Conservation (phyloP, 2,113 vertebrate species). For the Anolis sagrei region DNA sequence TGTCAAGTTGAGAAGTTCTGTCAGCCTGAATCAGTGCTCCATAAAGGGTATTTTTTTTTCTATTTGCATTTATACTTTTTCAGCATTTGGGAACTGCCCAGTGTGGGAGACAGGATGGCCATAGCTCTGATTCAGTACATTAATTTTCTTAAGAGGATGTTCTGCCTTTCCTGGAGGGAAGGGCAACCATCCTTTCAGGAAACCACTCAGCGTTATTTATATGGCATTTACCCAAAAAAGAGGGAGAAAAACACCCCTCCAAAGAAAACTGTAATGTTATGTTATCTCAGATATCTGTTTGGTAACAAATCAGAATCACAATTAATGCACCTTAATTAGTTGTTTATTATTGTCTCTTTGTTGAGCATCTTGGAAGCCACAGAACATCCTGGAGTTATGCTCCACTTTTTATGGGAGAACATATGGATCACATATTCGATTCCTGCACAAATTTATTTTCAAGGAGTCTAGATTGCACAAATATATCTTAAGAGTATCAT, state of each 20-base stretch:
- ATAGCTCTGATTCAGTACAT: background rate
- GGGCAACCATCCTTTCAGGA: conserved; percentile 39
- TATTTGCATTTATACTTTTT: background rate
- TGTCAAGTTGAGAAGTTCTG: background rate
- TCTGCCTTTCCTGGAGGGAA: conserved; percentile 20
- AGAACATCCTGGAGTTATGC: background rate
- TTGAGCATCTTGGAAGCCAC: background rate
- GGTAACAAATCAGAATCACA: background rate
- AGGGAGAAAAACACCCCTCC: background rate
- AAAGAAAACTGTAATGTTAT: conserved; percentile 27
- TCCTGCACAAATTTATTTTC: background rate
- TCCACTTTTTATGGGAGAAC: background rate
- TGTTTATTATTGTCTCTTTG: background rate
- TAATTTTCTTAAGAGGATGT: conserved; percentile 40
- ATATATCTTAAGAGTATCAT: too few species aligned
- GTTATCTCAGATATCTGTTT: background rate
- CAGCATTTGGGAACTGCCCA: background rate
- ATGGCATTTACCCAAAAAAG: conserved; percentile 37
- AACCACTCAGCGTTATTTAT: conserved; percentile 27
- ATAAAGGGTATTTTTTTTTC: background rate
- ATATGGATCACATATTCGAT: background rate
- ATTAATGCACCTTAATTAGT: background rate
- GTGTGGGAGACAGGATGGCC: conserved; percentile 4
- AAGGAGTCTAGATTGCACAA: background rate
- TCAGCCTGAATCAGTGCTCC: background rate